phyloP scores from a whole-genome alignment of 2,888 invertebrate species.

The Synergus umbraculus region DNA sequence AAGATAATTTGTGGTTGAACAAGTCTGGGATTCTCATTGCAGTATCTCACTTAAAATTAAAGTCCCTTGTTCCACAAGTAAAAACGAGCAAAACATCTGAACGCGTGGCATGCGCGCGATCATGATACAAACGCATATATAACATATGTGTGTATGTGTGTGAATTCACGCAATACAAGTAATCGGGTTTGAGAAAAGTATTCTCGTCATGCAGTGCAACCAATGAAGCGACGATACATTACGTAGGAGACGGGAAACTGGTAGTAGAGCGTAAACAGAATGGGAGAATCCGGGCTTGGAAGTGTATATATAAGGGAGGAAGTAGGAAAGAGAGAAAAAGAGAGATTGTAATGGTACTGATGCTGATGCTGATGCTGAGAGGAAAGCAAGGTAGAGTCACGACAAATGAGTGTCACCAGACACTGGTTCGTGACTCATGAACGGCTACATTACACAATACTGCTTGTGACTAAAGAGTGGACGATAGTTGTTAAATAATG shows the following conservation, averaged over 20 bases:
- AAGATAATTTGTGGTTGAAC: not conserved
- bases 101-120: not conserved
- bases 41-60: constrained; percentile 19
- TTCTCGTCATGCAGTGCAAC: constrained; percentile 56
- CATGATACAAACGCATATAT: not conserved
- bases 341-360: constrained; percentile 28
- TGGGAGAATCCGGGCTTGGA: constrained; percentile 50
- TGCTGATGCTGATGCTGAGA: constrained; percentile 43
- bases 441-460: constrained; percentile 46
- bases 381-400: constrained; percentile 48
- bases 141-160: not conserved
- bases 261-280: constrained; percentile 51
- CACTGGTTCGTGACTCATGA: constrained; percentile 53
- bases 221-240: constrained; percentile 60
- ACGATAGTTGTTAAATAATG: constrained; percentile 43
- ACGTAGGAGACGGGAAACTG: constrained; percentile 51
- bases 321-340: constrained; percentile 27
- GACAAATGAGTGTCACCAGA: constrained; percentile 60
- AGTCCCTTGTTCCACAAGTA: constrained; percentile 8
- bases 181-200: constrained; percentile 39
- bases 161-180: constrained; percentile 19
- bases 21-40: not conserved
- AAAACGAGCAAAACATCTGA: not conserved
- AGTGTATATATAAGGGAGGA: constrained; percentile 46
- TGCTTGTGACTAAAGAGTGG: constrained; percentile 45